These are phyloP conservation scores for Spatula versicolor DNA, from an alignment of 2,797 vertebrate genomes.

Conservation along the genomic window DNA sequence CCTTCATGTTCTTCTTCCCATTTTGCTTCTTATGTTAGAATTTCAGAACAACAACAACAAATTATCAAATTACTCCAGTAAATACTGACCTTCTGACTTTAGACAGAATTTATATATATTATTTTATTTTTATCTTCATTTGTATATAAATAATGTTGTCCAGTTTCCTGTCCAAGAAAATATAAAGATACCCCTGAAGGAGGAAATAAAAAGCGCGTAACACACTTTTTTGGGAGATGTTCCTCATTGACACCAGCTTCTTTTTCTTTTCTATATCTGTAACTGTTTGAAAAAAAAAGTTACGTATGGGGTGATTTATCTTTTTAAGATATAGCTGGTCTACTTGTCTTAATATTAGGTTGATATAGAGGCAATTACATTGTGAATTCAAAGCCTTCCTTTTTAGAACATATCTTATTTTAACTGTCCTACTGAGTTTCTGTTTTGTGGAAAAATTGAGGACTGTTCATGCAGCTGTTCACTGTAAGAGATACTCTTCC, in stretches of 20 bases:
- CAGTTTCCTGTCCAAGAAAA: neutral
- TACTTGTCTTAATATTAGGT: neutral
- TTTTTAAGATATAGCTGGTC: neutral
- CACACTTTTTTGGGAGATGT: neutral
- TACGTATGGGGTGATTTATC: neutral
- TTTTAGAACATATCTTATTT: neutral
- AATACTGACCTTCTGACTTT: neutral
- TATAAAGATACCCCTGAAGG: neutral
- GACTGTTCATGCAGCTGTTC: constrained; percentile 24
- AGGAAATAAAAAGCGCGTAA: neutral
- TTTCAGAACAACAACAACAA: neutral
- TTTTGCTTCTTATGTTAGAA: neutral
- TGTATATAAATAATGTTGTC: neutral
- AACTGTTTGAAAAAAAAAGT: neutral
- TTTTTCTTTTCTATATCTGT: neutral
- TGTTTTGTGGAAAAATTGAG: constrained; percentile 19
- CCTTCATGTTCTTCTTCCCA: neutral
- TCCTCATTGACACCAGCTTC: neutral
- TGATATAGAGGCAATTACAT: neutral
- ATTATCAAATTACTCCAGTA: neutral
- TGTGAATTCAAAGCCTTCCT: neutral
- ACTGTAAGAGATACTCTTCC: neutral
- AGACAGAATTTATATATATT: fast-evolving
- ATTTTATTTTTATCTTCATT: neutral
- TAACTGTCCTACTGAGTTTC: neutral